Evolutionary conservation across 2,797 vertebrate genomes (phyloP).

Genomic region (Coluber constrictor): DNA sequence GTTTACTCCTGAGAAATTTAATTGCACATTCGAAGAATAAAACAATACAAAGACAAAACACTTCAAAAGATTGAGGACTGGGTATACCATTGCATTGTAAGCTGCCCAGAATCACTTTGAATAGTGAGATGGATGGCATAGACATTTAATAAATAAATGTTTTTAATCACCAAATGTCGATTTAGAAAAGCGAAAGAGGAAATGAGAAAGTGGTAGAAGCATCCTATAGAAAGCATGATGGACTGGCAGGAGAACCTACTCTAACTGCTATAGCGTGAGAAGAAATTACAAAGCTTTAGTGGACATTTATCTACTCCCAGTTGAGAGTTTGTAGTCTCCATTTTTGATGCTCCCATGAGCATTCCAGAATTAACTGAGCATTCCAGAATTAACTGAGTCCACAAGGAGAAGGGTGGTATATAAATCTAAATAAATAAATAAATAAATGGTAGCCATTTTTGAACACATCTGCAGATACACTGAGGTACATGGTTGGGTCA

Average conservation of each 20-base stretch:
- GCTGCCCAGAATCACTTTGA: background rate
- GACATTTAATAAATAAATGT: background rate
- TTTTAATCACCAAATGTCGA: background rate
- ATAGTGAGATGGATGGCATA: background rate
- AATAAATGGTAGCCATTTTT: too few species aligned
- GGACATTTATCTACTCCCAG: background rate
- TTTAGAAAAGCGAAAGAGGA: background rate
- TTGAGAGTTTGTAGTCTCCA: background rate
- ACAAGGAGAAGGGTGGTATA: too few species aligned
- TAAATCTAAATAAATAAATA: too few species aligned
- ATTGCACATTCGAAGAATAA: background rate
- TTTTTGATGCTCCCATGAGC: background rate
- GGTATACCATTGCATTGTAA: background rate
- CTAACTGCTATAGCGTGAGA: background rate
- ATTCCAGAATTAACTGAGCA: background rate
- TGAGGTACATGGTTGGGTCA: too few species aligned
- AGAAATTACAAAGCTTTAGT: background rate
- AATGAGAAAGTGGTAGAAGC: background rate
- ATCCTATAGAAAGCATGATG: background rate
- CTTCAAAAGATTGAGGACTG: background rate
- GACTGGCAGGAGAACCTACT: background rate
- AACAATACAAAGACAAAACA: background rate
- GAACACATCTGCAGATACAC: background rate
- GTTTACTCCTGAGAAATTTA: background rate
- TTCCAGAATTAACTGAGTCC: too few species aligned